Evolutionary conservation across 2,113 vertebrate species (phyloP).

Genomic region (Thomomys bottae): DNA sequence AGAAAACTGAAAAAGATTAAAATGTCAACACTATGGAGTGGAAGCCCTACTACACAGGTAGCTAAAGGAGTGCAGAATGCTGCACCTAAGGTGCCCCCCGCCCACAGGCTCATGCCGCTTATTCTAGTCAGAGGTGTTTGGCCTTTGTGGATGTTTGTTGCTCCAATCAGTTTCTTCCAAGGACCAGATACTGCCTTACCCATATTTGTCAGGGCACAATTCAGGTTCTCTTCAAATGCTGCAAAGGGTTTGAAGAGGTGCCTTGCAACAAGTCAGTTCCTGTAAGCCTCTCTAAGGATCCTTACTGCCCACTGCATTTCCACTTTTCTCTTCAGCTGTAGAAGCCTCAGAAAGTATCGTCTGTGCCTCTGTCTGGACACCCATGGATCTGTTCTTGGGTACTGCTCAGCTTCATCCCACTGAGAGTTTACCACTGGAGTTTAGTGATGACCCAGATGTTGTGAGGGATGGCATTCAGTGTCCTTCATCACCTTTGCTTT

Average conservation of each 20-base stretch:
- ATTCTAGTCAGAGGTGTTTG: too few relatives aligned
- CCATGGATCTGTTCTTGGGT: constrained; percentile 95
- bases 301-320: constrained; percentile 94
- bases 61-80: too few relatives aligned
- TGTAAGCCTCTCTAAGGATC: constrained; percentile 93
- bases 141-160: too few relatives aligned
- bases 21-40: too few relatives aligned
- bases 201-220: constrained; percentile 96
- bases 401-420: constrained; percentile 97
- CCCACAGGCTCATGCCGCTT: too few relatives aligned
- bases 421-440: constrained; percentile 96
- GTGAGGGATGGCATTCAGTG: constrained; percentile 95
- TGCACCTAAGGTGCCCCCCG: too few relatives aligned
- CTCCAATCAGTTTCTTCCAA: too few relatives aligned
- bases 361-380: constrained; percentile 89
- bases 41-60: too few relatives aligned
- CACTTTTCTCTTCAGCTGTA: constrained; percentile 94
- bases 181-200: too few relatives aligned
- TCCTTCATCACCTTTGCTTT: constrained; percentile 95
- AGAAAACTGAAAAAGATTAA: too few relatives aligned
- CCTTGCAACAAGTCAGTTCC: constrained; percentile 94
- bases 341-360: constrained; percentile 91
- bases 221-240: constrained; percentile 95
- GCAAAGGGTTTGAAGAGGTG: constrained; percentile 93
- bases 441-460: constrained; percentile 98